Conservation (phyloP, 2,113 vertebrate genomes). For the Hypomesus transpacificus region DNA sequence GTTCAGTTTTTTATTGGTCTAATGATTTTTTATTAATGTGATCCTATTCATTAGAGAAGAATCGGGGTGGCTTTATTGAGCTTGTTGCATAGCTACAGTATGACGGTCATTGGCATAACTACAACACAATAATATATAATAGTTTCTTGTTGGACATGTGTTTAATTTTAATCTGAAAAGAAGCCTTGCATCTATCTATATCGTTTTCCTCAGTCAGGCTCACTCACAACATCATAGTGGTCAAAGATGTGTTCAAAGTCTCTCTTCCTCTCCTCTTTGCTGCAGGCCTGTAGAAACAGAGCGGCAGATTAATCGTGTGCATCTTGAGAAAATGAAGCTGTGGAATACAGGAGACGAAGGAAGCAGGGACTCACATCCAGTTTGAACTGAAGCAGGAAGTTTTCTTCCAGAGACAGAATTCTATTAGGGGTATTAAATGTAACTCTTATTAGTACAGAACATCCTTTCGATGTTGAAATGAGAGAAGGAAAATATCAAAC, state of each 20-base stretch:
- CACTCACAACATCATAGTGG: slow-evolving; percentile 87
- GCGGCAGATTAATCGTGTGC: background rate
- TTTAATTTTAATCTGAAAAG: background rate
- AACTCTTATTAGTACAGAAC: background rate
- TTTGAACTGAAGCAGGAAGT: slow-evolving; percentile 93
- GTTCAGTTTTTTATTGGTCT: too few relatives aligned
- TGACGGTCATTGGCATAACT: too few relatives aligned
- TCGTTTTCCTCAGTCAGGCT: background rate
- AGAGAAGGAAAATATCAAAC: too few relatives aligned
- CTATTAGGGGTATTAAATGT: slow-evolving; percentile 56
- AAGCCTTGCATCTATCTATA: background rate
- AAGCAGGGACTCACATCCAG: slow-evolving; percentile 83
- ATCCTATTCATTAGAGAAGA: too few relatives aligned
- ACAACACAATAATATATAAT: too few relatives aligned
- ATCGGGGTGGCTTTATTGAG: too few relatives aligned
- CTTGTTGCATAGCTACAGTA: too few relatives aligned
- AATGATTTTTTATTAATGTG: too few relatives aligned
- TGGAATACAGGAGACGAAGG: background rate
- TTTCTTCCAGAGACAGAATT: slow-evolving; percentile 91
- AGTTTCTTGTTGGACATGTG: too few relatives aligned
- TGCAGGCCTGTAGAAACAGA: slow-evolving; percentile 71
- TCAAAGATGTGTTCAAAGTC: slow-evolving; percentile 96
- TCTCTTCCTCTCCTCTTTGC: slow-evolving; percentile 80
- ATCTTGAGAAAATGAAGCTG: background rate
- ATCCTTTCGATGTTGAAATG: too few relatives aligned